Percentiles rank a stretch among this genome's conserved stretches.
phyloP scores from a whole-genome alignment of 2,113 vertebrate species.

The Sminthopsis crassicaudata region DNA sequence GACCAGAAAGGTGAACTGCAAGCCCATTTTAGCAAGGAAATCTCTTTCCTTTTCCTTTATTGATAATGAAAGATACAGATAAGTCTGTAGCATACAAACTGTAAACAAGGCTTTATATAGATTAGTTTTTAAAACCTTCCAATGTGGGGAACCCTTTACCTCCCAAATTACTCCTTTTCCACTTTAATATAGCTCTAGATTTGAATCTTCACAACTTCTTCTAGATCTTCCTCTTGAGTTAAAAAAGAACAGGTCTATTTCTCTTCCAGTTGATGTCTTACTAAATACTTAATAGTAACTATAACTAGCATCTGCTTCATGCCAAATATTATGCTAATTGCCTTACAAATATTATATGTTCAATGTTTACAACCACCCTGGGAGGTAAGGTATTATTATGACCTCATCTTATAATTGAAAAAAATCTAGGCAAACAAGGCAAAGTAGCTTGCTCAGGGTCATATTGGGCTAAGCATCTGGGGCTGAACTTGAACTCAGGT shows the following conservation, averaged over 20 bases:
- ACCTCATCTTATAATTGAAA: background rate
- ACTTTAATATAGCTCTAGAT: background rate
- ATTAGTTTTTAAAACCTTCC: background rate
- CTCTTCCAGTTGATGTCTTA: too few relatives aligned
- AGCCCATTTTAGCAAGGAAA: background rate
- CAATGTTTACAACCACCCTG: too few relatives aligned
- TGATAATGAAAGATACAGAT: background rate
- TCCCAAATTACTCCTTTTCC: background rate
- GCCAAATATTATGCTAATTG: too few relatives aligned
- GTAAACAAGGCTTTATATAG: background rate
- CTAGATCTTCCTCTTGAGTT: too few relatives aligned
- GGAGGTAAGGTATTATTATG: too few relatives aligned
- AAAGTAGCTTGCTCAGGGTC: background rate
- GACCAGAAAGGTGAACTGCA: background rate
- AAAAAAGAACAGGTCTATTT: too few relatives aligned
- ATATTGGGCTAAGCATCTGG: background rate
- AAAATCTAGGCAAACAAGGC: background rate
- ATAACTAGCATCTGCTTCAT: too few relatives aligned
- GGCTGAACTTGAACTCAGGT: background rate
- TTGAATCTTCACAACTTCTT: too few relatives aligned
- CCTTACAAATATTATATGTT: too few relatives aligned
- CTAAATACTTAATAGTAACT: too few relatives aligned
- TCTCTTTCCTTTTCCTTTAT: background rate
- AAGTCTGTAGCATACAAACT: background rate
- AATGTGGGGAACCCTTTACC: background rate